Conservation (phyloP, 2,797 vertebrate genomes). For the Melanotaenia boesemani region DNA sequence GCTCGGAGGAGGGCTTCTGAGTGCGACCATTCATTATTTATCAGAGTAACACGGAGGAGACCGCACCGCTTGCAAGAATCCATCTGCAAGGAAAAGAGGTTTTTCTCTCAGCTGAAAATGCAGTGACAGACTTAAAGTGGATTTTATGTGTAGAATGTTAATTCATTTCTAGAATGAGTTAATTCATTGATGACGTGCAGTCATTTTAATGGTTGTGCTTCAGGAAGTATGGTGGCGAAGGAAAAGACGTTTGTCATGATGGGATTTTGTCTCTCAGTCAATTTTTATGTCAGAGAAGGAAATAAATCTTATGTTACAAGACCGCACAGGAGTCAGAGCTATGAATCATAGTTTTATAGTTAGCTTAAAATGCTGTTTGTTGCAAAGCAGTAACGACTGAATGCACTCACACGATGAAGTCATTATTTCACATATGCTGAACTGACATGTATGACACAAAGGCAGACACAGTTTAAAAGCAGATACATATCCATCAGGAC, state of each 20-base stretch:
- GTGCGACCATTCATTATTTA: constrained; percentile 53
- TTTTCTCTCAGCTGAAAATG: too few species aligned
- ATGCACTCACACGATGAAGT: constrained; percentile 56
- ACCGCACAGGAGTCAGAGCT: constrained; percentile 37
- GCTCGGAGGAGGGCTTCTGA: constrained; percentile 5
- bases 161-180: background rate
- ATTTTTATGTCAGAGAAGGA: constrained; percentile 12
- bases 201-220: background rate
- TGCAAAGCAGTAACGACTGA: constrained; percentile 1
- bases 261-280: constrained; percentile 16
- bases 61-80: constrained; percentile 14
- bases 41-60: background rate
- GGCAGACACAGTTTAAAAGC: background rate
- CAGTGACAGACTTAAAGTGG: background rate
- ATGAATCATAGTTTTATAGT: constrained; percentile 47
- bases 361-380: constrained; percentile 15
- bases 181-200: constrained; percentile 6
- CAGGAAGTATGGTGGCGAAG: background rate
- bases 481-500: background rate
- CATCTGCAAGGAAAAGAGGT: constrained; percentile 10
- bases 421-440: background rate
- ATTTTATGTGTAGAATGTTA: background rate
- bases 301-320: constrained; percentile 38
- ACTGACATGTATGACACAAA: constrained; percentile 5
- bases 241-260: background rate